Base-by-base conservation (phyloP, 2,113 vertebrate species). In the Thomomys bottae region DNA sequence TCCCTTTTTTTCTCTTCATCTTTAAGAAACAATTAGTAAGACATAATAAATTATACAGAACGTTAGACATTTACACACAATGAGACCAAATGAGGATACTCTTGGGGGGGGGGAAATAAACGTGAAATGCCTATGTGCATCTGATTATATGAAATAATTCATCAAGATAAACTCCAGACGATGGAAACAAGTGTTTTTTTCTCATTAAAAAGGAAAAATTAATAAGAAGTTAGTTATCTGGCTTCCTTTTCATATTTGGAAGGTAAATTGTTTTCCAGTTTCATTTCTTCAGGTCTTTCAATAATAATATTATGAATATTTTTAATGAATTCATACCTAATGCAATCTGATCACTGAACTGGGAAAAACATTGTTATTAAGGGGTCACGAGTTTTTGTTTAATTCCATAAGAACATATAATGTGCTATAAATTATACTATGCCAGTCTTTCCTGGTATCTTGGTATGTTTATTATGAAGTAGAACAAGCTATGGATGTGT, bases 401-500 rank as follows among this genome's bases (percentile, higher is more conserved):
- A 79, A 57, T 87, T 94, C 85, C 40, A 1, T 72, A 79, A 77
- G 68, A 78, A 36, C 42, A 70, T 61, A 23, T 70, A 80, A 78
- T 12, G 2, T 14, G 32, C 3, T 88, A 2, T 40, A 20, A 34
- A 38, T 85, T 83, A 42, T 66, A 59, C 18, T 54, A 73, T 71
- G 34, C 68, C 40, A 71, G 71, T 68, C 42, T 88, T 91, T 49
- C 59, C 23, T 92, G 76, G 78, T 36, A 34, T 67, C 84, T 79
- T 89, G 28, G 4, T 38, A 78, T 54, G 8, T 54, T 49, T 89
- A 68, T 30, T 21, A 45, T 10, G 28, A 90, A 77, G 54, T 9
- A 87, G 61, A 94, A 63, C 45, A 88, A 84, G 73, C n/a, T n/a
- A n/a, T n/a, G 36, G 54, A 49, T 63, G 66, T 57, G 76, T 30